Conservation (phyloP, 2,888 invertebrate genomes). For the Congeria kusceri region DNA sequence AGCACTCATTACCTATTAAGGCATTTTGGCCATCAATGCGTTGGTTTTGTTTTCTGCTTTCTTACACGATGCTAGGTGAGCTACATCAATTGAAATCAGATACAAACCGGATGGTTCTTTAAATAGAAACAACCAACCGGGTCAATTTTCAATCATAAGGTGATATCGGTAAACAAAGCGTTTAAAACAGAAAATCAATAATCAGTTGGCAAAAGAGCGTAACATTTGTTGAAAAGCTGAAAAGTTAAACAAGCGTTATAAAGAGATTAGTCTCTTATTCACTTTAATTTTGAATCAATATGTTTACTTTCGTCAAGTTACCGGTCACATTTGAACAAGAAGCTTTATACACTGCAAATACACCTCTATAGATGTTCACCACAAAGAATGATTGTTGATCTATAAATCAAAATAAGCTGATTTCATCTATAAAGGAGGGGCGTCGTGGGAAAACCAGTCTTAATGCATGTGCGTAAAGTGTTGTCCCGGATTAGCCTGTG, state of each 20-base stretch:
- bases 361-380: neutral
- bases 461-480: no score
- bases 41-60: no score
- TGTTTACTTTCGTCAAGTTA: conserved; percentile 7
- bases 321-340: no score
- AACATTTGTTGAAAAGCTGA: conserved; percentile 11
- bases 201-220: conserved; percentile 4
- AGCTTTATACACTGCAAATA: neutral
- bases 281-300: conserved; percentile 8
- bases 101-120: conserved; percentile 1
- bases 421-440: no score
- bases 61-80: neutral
- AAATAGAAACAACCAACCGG: conserved; percentile 1
- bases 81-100: conserved; percentile 10
- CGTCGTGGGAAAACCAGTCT: no score
- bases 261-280: neutral
- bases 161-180: conserved; percentile 5
- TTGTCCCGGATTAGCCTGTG: no score
- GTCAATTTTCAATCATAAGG: conserved; percentile 6
- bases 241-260: conserved; percentile 4
- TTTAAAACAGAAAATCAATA: conserved; percentile 9
- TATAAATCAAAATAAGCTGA: no score
- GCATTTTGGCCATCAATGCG: no score
- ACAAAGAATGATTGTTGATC: no score
- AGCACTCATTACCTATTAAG: no score